Percentiles rank a stretch among this genome's conserved stretches.
phyloP scores from a whole-genome alignment of 2,113 vertebrate genomes.

The Gobio gobio region DNA sequence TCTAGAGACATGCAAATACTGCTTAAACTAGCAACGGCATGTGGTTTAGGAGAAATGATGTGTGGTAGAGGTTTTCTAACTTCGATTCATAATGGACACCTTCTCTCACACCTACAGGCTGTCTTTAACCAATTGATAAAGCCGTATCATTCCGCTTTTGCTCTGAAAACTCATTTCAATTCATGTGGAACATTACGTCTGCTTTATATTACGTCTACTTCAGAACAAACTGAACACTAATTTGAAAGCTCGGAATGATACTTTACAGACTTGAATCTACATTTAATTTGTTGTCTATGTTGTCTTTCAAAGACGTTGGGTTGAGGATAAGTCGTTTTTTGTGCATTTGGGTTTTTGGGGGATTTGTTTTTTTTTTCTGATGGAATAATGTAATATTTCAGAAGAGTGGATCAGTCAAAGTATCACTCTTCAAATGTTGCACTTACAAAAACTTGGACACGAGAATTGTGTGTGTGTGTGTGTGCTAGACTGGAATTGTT shows the following conservation, averaged over 20 bases:
- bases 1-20: background rate
- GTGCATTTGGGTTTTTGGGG: background rate
- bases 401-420: constrained; percentile 40
- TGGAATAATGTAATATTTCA: constrained; percentile 29
- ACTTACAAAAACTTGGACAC: constrained; percentile 65
- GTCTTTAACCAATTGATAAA: constrained; percentile 18
- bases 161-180: constrained; percentile 50
- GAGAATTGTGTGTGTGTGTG: constrained; percentile 49
- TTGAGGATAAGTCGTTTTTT: constrained; percentile 31
- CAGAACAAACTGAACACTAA: constrained; percentile 61
- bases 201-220: constrained; percentile 55
- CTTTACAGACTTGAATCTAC: constrained; percentile 74
- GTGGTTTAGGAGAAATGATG: constrained; percentile 29
- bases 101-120: constrained; percentile 56
- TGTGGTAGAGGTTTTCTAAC: constrained; percentile 29
- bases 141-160: constrained; percentile 21
- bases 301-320: constrained; percentile 47
- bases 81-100: background rate
- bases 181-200: constrained; percentile 35
- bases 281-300: constrained; percentile 60
- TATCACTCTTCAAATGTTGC: constrained; percentile 63
- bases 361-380: background rate
- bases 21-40: constrained; percentile 31
- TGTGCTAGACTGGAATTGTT: constrained; percentile 36
- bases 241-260: constrained; percentile 60